Evolutionary conservation across 2,113 vertebrate species (phyloP), one percentile per base, ranked within the genome.

Genomic region (Ginglymostoma cirratum): DNA sequence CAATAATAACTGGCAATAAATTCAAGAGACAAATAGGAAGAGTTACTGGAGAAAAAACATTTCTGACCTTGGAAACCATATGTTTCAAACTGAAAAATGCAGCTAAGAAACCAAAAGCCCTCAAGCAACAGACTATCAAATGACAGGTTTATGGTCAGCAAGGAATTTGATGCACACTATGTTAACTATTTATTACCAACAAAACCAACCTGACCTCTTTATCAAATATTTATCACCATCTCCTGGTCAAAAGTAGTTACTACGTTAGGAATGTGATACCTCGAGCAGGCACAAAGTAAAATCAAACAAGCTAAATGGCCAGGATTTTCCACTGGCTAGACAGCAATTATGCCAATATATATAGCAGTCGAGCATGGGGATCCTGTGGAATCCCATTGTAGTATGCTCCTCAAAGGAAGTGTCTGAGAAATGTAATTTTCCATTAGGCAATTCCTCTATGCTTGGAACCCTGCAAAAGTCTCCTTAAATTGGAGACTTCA

Each of bases 201-300:
- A 70, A 34, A 89, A 6, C 30, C 69, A 24, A 95, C 48, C 10
- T 6, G 5, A n/a, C 5, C 38, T 61, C 86, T 89, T 94, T 24
- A 70, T 72, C 38, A 95, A 30, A 95, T 72, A 95, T 70, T 76
- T 95, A 52, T 72, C 69, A 52, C 94, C 94, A 95, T 76, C 94
- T 95, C 42, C 67, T 95, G 94, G 94, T 95, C 24, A 17, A 72
- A 95, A 72, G 69, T 48, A 95, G 45, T 95, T 95, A 21, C 24
- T 95, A 19, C 69, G 76, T 52, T 69, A 95, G 67, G 5, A 95
- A 72, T 45, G 45, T n/a, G 30, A 19, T 66, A 38, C 34, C 21
- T 66, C 0, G 67, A 45, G 42, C 72, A 95, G 34, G 0, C 2
- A 72, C 27, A 24, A 95, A 76, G 45, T 52, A 48, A 95, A 69